Base-by-base conservation (phyloP, 2,888 invertebrate species). In the Polymixis lichenea region DNA sequence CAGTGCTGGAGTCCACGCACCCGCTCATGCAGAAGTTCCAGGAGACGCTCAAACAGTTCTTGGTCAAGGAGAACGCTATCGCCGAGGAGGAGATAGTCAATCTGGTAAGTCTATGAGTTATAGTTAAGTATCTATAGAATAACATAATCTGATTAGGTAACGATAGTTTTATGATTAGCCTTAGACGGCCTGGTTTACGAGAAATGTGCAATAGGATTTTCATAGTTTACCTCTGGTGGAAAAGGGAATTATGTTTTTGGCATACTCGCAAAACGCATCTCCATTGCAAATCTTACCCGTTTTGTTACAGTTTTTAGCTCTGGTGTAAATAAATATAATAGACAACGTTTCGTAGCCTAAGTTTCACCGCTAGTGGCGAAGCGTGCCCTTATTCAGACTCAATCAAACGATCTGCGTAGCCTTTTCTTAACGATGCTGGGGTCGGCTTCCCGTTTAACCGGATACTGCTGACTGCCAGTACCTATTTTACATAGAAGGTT, bases 11-110 rank as follows among this genome's bases (percentile, higher is more conserved):
- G 78, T 97, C 98, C 0, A 97, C 98, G 72, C 98, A 98, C 92
- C 98, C 98, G 0, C 95, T 98, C 67, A 97, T 98, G 97, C 96
- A 97, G 87, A 97, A 97, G 87, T 98, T 98, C 93, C 98, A 98
- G 95, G 94, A 97, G 80, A 97, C 98, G 0, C 95, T 98, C 4
- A 97, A 97, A 86, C 95, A 97, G 58, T 98, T 98, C 91, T 95
- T 98, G 0, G 89, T 97, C 65, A 97, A 97, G 72, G 97, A 98
- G 82, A 97, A 98, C 88, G 94, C 97, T 32, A 96, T 97, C 73
- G 96, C 98, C 0, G 96, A 97, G 64, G 97, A 97, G 77, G 98
- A 98, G 92, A 97, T 98, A 71, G 92, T 96, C 2, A 97, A 98
- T 83, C 94, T 98, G 89, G 98, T 98, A 94, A 73, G 38, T 32